Percentiles rank a stretch among this genome's conserved stretches.
These are phyloP conservation scores for Linyphia triangularis DNA, from an alignment of 2,888 invertebrate species.

Conservation along the genomic window DNA sequence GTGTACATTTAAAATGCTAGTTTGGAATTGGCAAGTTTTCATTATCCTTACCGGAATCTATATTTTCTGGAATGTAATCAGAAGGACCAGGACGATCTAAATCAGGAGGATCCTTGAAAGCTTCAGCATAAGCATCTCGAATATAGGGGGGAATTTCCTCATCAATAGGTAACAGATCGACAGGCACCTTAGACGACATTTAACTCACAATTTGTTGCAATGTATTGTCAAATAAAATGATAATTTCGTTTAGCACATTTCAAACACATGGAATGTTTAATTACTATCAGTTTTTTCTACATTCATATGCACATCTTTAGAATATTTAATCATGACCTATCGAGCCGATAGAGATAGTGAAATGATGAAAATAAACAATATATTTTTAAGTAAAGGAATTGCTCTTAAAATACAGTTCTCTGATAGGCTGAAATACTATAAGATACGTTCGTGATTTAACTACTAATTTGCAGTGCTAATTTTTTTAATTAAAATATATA, in stretches of 20 bases:
- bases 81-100: background rate
- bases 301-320: too few relatives aligned
- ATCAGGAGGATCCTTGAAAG: background rate
- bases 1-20: too few relatives aligned
- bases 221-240: background rate
- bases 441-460: too few relatives aligned
- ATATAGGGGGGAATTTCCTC: constrained; percentile 37
- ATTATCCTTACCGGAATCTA: constrained; percentile 31
- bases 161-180: constrained; percentile 47
- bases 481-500: too few relatives aligned
- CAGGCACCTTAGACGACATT: constrained; percentile 66
- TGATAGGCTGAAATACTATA: too few relatives aligned
- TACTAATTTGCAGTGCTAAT: too few relatives aligned
- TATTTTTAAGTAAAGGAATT: background rate
- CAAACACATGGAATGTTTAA: too few relatives aligned
- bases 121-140: background rate
- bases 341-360: background rate
- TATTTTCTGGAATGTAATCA: constrained; percentile 33
- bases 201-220: background rate
- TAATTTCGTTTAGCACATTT: background rate
- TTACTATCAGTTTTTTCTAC: too few relatives aligned
- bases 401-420: too few relatives aligned
- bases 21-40: background rate
- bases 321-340: too few relatives aligned
- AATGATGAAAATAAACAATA: background rate